Evolutionary conservation across 2,797 vertebrate species (phyloP).

Genomic region (Falco berigora): DNA sequence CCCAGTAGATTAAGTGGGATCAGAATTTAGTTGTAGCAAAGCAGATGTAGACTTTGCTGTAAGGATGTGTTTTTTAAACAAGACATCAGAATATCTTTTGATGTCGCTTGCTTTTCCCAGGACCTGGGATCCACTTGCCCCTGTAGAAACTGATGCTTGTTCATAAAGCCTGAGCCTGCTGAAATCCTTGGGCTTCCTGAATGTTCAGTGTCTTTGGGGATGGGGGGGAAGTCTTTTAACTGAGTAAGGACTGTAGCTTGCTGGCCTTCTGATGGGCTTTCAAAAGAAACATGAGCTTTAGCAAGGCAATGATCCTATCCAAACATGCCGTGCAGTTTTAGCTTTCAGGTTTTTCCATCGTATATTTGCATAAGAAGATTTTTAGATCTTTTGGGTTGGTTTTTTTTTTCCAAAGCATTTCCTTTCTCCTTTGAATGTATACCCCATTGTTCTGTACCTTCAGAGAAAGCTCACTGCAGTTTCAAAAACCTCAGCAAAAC

Average conservation of each 20-base stretch:
- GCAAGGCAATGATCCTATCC: background rate
- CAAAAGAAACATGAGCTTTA: background rate
- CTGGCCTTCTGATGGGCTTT: background rate
- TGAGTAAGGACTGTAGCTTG: background rate
- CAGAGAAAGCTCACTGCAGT: background rate
- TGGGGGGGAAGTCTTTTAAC: background rate
- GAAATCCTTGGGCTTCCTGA: background rate
- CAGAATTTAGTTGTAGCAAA: background rate
- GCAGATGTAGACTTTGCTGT: background rate
- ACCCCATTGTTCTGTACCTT: background rate
- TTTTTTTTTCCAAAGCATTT: background rate
- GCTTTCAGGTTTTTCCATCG: background rate
- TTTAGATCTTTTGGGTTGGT: background rate
- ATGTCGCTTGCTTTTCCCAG: background rate
- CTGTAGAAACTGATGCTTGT: background rate
- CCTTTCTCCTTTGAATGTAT: background rate
- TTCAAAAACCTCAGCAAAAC: background rate
- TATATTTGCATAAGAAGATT: background rate
- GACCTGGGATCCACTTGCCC: background rate
- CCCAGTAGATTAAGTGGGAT: background rate
- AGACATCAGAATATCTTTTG: background rate
- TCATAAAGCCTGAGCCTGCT: background rate
- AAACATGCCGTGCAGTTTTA: background rate
- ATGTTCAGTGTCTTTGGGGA: background rate
- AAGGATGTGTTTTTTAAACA: background rate